phyloP scores from a whole-genome alignment of 2,797 vertebrate species.

The Coccyzus lansbergi region DNA sequence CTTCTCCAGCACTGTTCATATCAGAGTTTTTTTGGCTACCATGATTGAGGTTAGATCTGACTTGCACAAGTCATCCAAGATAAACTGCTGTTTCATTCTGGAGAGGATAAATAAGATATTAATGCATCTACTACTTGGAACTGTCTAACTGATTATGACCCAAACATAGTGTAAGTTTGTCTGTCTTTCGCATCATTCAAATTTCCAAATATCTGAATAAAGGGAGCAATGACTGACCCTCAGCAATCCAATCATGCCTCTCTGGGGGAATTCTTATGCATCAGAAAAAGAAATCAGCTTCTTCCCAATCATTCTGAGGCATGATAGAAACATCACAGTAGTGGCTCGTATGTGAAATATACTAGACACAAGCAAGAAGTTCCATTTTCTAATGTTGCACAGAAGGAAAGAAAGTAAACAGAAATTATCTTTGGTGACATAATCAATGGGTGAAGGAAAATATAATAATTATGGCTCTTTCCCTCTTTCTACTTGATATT shows the following conservation, averaged over 20 bases:
- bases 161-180: not conserved
- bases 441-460: conserved; percentile 60
- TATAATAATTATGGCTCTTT: conserved; percentile 49
- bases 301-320: not conserved
- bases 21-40: not conserved
- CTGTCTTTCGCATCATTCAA: not conserved
- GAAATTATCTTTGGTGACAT: conserved; percentile 61
- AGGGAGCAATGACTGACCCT: not conserved
- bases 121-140: not conserved
- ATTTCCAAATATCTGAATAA: not conserved
- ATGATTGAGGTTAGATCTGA: not conserved
- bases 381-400: conserved; percentile 43
- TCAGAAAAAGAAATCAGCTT: not conserved
- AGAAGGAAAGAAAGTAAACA: conserved; percentile 57
- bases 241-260: not conserved
- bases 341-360: conserved; percentile 9
- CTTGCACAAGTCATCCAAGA: not conserved
- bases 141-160: not conserved
- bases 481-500: conserved; percentile 44
- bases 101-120: not conserved
- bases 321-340: not conserved
- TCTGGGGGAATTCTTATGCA: not conserved
- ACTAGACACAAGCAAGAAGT: conserved; percentile 1
- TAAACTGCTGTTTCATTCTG: not conserved
- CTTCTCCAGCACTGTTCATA: not conserved